Evolutionary conservation across 2,888 invertebrate genomes (phyloP), one percentile per base, ranked within the genome.

Genomic region (Boloria euphrosyne): DNA sequence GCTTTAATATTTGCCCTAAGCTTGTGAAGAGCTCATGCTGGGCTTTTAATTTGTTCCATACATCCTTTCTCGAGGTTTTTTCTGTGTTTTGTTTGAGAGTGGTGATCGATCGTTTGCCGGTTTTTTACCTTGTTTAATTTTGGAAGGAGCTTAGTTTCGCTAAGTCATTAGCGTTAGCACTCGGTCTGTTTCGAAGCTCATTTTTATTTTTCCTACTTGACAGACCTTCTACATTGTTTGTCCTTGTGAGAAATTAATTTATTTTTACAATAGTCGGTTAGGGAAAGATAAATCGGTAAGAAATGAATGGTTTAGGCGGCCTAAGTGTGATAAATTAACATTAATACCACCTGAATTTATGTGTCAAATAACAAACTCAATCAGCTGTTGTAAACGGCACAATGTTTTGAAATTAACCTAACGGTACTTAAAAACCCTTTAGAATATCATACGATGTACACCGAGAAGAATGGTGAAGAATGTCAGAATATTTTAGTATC

Each of bases 1-100:
- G 89, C 80, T 89, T 90, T 90, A 90, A 91, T 90, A 90, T 90
- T 90, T 87, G 87, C 87, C 89, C 82, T 88, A 77, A 83, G 84
- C 82, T 74, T 79, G 76, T 73, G 78, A 79, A 80, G 82, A 85
- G 85, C 87, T 87, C 91, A 91, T 83, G 91, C 91, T 90, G 91
- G 80, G 90, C 90, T 84, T 91, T 90, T 90, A 91, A 91, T 91
- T 91, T 90, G 90, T 89, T 90, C 88, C 89, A 84, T 86, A 83
- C 89, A 89, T 90, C 90, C 85, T 88, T 86, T 86, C 88, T 81
- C 81, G 85, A 85, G 82, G 80, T 83, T 85, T 86, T 85, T 89
- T 89, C 85, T 89, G 82, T 89, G 83, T 90, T 90, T 89, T 89
- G 87, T 90, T 87, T 87, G 88, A 80, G 78, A 77, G 80, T 77